Evolutionary conservation across 2,113 vertebrate species (phyloP), one percentile per base, ranked within the genome.

Genomic region (Xyrauchen texanus): DNA sequence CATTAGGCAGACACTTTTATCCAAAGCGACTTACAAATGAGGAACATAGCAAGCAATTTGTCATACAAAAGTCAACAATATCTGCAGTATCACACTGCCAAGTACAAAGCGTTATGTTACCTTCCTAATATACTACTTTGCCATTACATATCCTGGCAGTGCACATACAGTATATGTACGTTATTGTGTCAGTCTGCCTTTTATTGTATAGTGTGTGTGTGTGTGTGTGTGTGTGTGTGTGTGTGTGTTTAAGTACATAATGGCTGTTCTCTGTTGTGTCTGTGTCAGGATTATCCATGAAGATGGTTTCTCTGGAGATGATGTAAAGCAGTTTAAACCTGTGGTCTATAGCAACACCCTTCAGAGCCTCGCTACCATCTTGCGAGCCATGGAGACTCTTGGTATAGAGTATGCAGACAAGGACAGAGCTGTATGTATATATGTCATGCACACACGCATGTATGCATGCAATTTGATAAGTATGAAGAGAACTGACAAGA

Each of bases 281-380:
- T 70, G 10, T 74, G 53, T 84, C 87, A 99, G 98, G 94, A 99
- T 99, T 91, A 99, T 99, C 91, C 98, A 99, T 8, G 98, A 99
- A 90, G 97, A 99, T 83, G 98, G 98, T 84, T 99, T 99, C 92
- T 98, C 95, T 70, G 98, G 97, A 83, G 98, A 99, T 89, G 98
- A 99, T 0, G 95, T 99, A 88, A 99, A 99, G 91, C 98, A 99
- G 93, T 99, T 99, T 91, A 99, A 98, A 93, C 96, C 98, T 53
- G 97, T 99, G 83, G 96, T 99, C 91, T 99, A 98, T 91, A 99
- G 98, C 94, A 99, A 99, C 96, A 99, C 98, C 81, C 96, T 99
- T 83, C 98, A 99, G 89, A 99, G 97, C 0, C 93, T 99, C 91
- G 96, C 96, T 55, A 95, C 97, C 81, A 97, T 99, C 51, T 94